Evolutionary conservation across 2,888 invertebrate genomes (phyloP), one percentile per base, ranked within the genome.

Genomic region (Vesta saturnalis): DNA sequence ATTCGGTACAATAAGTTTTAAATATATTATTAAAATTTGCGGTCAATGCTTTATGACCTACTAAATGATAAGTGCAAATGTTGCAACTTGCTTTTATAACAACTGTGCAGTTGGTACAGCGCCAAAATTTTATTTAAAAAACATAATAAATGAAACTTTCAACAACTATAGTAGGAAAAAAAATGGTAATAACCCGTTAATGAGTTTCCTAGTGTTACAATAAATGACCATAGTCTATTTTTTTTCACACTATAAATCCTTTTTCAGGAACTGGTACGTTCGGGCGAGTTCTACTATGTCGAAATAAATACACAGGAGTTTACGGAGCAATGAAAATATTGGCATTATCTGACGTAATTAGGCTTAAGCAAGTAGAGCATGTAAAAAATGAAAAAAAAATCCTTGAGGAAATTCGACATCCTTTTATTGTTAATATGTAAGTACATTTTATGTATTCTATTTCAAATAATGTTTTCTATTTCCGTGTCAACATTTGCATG

Each of bases 371-470:
- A 87, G 95, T 97, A 77, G 97, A 97, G 79, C 99, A 99, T 85
- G 97, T 98, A 71, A 94, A 95, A 87, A 98, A 96, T 84, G 99
- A 99, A 86, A 97, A 97, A 84, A 92, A 91, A 78, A 96, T 99
- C 78, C 88, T 99, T 70, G 89, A 92, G 72, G 93, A 94, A 86
- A 92, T 98, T 77, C 89, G 92, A 78, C 97, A 99, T 87, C 98
- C 98, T 60, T 99, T 99, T 86, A 92, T 99, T 80, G 96, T 99
- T 65, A 95, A 95, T 83, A 87, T 96, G 95, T 95, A 86, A 92
- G 94, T 87, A 77, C 76, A 35, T 58, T 18, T 21, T 76, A 56
- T 35, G 15, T 14, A 12, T 16, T 14, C 2, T 56, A 83, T 84
- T 86, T n/a, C n/a, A n/a, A 23, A 5, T 23, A 3, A 8, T 23